Base-by-base conservation (phyloP, 2,113 vertebrate species). In the Sinocyclocheilus anshuiensis region DNA sequence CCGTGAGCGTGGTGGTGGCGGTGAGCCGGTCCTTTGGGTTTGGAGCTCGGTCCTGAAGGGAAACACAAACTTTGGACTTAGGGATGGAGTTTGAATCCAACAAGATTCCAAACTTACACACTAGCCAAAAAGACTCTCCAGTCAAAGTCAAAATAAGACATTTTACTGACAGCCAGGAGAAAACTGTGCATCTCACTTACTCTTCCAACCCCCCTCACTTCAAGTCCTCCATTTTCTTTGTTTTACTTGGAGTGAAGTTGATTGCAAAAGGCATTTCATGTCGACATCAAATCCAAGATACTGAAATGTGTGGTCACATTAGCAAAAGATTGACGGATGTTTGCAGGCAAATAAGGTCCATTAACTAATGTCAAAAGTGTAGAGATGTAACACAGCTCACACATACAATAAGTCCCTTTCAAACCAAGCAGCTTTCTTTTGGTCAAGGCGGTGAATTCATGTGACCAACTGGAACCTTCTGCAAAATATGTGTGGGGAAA, bases 1-100 rank as follows among this genome's bases (percentile, higher is more conserved):
- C 97, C 0, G 97, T 99, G 61, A 99, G 96, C 0, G 97, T 99
- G 48, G 97, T 96, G 10, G 98, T 99, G 86, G 97, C 97, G 0
- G 97, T 98, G 26, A 94, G 93, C 4, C 97, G 90, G 77, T 97
- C 96, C 0, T 93, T 94, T 15, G 96, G 94, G 89, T 97, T 96
- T 2, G 97, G 96, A 42, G 98, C 97, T 80, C 98, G 94, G 87
- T 99, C 98, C 98, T 99, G 78, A 11, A 81, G 59, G 65, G 10
- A 77, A 55, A 74, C 61, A 53, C 69, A 33, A 84, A 33, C 88
- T 61, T 76, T 12, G 53, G 24, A 9, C 33, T 79, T 79, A 59
- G 16, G 29, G 33, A 26, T 76, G 20, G 24, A 33, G 72, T 77
- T 50, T 69, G 4, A 72, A 72, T 82, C 24, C 9, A 50, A 18